A percentile compares a stretch with the other conserved stretches of the same genome.
Evolutionary conservation across 2,797 vertebrate genomes (phyloP).

Genomic region (Crypturellus tataupa): DNA sequence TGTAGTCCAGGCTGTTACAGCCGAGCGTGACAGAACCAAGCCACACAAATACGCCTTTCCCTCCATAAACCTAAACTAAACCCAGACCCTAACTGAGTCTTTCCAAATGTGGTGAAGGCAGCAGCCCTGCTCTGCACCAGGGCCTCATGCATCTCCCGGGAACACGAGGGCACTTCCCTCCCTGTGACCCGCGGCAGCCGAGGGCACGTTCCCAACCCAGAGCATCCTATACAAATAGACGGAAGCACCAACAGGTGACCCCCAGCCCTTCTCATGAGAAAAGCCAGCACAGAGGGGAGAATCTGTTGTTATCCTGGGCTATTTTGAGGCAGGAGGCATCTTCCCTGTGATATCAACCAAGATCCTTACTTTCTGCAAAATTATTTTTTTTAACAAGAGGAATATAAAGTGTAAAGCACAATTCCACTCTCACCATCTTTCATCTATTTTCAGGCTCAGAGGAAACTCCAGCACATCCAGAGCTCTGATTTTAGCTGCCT

Average conservation of each 20-base stretch:
- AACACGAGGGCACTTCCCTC: neutral
- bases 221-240: fast-evolving
- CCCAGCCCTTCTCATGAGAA: neutral
- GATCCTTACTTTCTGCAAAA: neutral
- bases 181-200: neutral
- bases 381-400: neutral
- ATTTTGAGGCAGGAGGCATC: neutral
- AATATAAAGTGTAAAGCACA: neutral
- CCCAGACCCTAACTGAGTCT: neutral
- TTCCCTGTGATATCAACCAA: neutral
- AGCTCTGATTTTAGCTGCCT: neutral
- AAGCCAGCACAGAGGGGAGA: neutral
- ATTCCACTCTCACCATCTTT: neutral
- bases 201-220: neutral
- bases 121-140: neutral
- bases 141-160: neutral
- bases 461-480: neutral
- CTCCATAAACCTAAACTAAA: neutral
- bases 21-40: fast-evolving
- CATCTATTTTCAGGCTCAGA: neutral
- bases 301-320: neutral
- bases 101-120: neutral
- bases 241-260: neutral
- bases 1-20: neutral
- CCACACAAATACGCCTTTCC: neutral